Evolutionary conservation across 2,113 vertebrate species (phyloP).

Genomic region (Speoplatyrhinus poulsoni): DNA sequence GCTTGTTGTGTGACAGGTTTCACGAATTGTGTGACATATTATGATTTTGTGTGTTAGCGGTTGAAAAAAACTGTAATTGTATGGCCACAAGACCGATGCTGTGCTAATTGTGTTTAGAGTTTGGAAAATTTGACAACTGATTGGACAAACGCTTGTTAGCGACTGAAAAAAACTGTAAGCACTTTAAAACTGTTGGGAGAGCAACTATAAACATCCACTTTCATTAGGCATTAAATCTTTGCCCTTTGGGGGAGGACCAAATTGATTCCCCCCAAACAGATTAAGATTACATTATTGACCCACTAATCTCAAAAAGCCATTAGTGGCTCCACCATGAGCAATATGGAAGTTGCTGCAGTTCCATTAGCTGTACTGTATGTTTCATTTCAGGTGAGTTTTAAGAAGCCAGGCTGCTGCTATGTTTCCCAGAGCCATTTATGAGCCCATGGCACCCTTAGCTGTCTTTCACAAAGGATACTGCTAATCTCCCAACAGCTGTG

Average conservation of each 20-base stretch:
- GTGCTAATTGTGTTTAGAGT: too few species aligned
- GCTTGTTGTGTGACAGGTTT: too few species aligned
- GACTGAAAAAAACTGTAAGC: too few species aligned
- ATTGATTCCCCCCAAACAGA: conserved; percentile 45
- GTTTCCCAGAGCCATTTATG: conserved; percentile 49
- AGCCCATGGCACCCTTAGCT: conserved; percentile 24
- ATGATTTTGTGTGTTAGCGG: too few species aligned
- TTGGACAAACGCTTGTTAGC: too few species aligned
- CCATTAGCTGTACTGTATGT: conserved; percentile 53
- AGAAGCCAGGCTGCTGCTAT: conserved; percentile 24
- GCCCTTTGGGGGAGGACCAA: conserved; percentile 42
- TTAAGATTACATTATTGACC: conserved; percentile 44
- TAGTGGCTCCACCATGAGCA: conserved; percentile 38
- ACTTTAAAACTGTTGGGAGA: conserved; percentile 3
- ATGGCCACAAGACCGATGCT: too few species aligned
- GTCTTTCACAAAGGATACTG: conserved; percentile 4
- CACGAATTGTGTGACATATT: too few species aligned
- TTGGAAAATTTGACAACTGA: too few species aligned
- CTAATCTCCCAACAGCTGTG: conserved; percentile 40
- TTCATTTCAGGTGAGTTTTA: conserved; percentile 37
- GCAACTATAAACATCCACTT: conserved; percentile 10
- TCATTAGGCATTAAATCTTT: conserved; percentile 31
- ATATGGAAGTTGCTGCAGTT: conserved; percentile 22
- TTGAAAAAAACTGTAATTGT: too few species aligned
- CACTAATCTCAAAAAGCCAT: conserved; percentile 62